These are phyloP conservation scores for Chelon labrosus DNA, from an alignment of 2,797 vertebrate species.

Conservation along the genomic window DNA sequence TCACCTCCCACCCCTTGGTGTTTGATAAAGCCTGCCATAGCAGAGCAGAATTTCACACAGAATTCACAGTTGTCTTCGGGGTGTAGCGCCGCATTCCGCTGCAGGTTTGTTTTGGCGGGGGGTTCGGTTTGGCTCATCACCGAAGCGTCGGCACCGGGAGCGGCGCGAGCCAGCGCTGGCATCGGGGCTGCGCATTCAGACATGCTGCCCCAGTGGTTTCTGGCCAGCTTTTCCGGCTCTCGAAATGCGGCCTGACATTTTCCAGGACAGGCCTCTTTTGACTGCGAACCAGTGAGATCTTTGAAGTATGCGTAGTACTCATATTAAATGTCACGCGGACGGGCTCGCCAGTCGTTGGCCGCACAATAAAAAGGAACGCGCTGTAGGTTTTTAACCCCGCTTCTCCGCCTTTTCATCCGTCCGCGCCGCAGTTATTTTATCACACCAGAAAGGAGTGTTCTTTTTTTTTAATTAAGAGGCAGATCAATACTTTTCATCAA, in stretches of 20 bases:
- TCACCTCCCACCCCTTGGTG: not conserved
- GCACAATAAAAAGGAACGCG: slow-evolving; percentile 14
- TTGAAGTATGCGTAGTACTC: slow-evolving; percentile 16
- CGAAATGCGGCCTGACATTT: slow-evolving; percentile 42
- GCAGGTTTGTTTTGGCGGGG: slow-evolving; percentile 50
- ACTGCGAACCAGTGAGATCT: slow-evolving; percentile 33
- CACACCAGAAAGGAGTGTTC: not conserved
- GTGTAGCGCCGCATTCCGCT: slow-evolving; percentile 35
- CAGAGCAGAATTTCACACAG: slow-evolving; percentile 23
- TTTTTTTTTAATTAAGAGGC: slow-evolving; percentile 42
- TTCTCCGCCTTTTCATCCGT: slow-evolving; percentile 23
- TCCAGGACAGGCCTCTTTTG: slow-evolving; percentile 36
- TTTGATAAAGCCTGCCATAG: slow-evolving; percentile 27
- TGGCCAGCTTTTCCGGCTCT: slow-evolving; percentile 31
- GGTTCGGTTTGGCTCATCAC: slow-evolving; percentile 28
- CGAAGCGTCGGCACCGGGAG: slow-evolving; percentile 24
- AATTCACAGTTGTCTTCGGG: slow-evolving; percentile 30
- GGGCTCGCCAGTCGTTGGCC: slow-evolving; percentile 28
- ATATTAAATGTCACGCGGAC: slow-evolving; percentile 17
- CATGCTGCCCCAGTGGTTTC: slow-evolving; percentile 29
- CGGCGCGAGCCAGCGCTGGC: slow-evolving; percentile 33
- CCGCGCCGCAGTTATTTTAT: slow-evolving; percentile 4
- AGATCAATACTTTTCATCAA: slow-evolving; percentile 55
- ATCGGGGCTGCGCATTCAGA: slow-evolving; percentile 31
- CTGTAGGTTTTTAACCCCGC: not conserved